A percentile compares a stretch with the other conserved stretches of the same genome.
These are phyloP conservation scores for Drosophila triauraria DNA, from an alignment of 1,140 invertebrate species.

Conservation along the genomic window DNA sequence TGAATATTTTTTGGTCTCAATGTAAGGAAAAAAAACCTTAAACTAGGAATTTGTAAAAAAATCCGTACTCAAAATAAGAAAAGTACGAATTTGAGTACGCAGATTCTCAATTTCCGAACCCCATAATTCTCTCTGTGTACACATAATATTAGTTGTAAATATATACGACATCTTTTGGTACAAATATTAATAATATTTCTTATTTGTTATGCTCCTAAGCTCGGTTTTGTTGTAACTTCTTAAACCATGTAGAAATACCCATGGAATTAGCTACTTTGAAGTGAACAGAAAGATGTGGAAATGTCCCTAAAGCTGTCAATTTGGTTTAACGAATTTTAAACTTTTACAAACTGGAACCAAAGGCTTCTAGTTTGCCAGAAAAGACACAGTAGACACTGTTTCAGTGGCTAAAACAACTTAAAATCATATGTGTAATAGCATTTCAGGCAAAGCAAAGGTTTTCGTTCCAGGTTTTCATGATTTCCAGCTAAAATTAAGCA, in stretches of 20 bases:
- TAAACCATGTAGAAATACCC: not conserved
- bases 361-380: conserved; percentile 25
- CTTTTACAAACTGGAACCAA: conserved; percentile 44
- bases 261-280: not conserved
- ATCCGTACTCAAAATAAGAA: no score
- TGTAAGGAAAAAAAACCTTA: no score
- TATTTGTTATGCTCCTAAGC: no score
- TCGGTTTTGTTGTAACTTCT: not conserved
- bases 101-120: no score
- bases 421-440: not conserved
- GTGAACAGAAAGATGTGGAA: conserved; percentile 13
- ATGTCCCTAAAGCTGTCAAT: conserved; percentile 23
- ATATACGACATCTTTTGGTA: no score
- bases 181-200: no score
- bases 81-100: no score
- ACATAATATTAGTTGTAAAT: no score
- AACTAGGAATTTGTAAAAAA: no score
- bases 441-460: not conserved
- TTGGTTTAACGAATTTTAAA: conserved; percentile 25
- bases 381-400: not conserved
- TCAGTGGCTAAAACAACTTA: not conserved
- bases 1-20: no score
- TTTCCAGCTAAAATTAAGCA: not conserved
- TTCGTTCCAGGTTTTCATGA: not conserved
- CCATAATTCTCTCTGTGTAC: no score